Percentiles rank a stretch among this genome's conserved stretches.
These are phyloP conservation scores for Coelopa frigida DNA, from an alignment of 1,140 invertebrate genomes.

Conservation along the genomic window DNA sequence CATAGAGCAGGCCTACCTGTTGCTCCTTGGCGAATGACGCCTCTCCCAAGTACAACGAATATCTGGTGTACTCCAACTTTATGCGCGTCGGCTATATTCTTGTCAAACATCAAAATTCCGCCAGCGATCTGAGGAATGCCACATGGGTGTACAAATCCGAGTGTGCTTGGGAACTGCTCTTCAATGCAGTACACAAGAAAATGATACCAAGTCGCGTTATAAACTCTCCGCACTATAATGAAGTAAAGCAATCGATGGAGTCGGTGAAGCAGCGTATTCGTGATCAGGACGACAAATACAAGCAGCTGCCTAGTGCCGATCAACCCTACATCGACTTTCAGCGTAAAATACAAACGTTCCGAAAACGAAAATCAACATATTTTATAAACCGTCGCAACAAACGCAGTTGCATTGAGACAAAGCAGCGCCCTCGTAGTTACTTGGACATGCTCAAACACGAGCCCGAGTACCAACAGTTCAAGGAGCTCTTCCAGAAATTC, in stretches of 20 bases:
- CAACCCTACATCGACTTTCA: conserved; percentile 2
- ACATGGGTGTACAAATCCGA: too few relatives aligned
- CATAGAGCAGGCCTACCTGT: conserved; percentile 31
- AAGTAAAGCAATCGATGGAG: conserved; percentile 16
- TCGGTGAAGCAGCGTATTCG: conserved; percentile 17
- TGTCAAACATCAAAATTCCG: conserved; percentile 18
- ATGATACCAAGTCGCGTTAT: conserved; percentile 18
- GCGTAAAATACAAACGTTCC: conserved; percentile 2
- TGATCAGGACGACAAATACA: neutral
- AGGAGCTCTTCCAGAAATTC: conserved; percentile 25
- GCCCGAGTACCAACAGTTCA: conserved; percentile 18
- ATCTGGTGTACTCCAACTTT: conserved; percentile 33
- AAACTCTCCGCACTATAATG: conserved; percentile 14
- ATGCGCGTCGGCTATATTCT: conserved; percentile 36
- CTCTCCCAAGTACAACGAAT: conserved; percentile 25
- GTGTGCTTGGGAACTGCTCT: conserved; percentile 31
- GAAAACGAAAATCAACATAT: conserved; percentile 21
- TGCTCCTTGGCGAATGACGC: conserved; percentile 26
- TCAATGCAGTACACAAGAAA: conserved; percentile 17
- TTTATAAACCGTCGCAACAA: neutral
- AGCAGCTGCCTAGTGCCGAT: neutral
- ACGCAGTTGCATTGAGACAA: neutral
- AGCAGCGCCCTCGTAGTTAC: conserved; percentile 13
- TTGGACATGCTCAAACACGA: conserved; percentile 26
- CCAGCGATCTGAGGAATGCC: conserved; percentile 2